Percentiles rank a stretch among this genome's conserved stretches.
phyloP scores from a whole-genome alignment of 2,113 vertebrate genomes.

The Xiphophorus maculatus region DNA sequence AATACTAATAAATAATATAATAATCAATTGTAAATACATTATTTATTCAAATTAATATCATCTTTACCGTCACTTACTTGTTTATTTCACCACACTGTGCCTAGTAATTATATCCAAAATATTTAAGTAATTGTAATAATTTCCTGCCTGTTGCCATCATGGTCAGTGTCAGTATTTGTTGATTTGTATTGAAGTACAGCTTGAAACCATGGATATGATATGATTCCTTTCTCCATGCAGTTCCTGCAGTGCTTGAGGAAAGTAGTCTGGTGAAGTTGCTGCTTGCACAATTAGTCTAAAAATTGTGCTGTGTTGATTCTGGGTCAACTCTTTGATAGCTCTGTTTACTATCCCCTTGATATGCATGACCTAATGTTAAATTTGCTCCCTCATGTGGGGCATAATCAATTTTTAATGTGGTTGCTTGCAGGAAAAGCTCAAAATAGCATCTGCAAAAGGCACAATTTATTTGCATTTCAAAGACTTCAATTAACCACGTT shows the following conservation, averaged over 20 bases:
- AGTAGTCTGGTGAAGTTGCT: neutral
- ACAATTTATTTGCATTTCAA: slow-evolving; percentile 34
- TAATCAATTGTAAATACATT: too few relatives aligned
- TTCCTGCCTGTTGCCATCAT: too few relatives aligned
- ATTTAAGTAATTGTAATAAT: too few relatives aligned
- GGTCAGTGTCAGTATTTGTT: too few relatives aligned
- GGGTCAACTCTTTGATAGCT: slow-evolving; percentile 15
- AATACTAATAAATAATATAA: too few relatives aligned
- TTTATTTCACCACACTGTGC: too few relatives aligned
- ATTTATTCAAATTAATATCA: too few relatives aligned
- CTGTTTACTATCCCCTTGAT: slow-evolving; percentile 17
- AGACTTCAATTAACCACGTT: slow-evolving; percentile 8
- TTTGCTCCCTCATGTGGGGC: neutral
- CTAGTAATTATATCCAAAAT: too few relatives aligned
- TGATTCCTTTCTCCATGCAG: neutral
- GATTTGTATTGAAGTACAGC: neutral
- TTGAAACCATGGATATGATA: neutral
- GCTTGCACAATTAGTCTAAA: neutral
- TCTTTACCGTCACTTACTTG: too few relatives aligned
- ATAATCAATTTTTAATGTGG: slow-evolving; percentile 10
- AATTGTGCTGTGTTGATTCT: neutral
- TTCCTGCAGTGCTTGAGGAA: neutral
- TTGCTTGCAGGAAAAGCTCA: slow-evolving; percentile 14
- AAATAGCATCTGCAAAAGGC: slow-evolving; percentile 21
- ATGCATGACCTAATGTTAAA: slow-evolving; percentile 19